These are phyloP conservation scores for Coranthus polyacanthus DNA, from an alignment of 2,797 vertebrate genomes.

Conservation along the genomic window DNA sequence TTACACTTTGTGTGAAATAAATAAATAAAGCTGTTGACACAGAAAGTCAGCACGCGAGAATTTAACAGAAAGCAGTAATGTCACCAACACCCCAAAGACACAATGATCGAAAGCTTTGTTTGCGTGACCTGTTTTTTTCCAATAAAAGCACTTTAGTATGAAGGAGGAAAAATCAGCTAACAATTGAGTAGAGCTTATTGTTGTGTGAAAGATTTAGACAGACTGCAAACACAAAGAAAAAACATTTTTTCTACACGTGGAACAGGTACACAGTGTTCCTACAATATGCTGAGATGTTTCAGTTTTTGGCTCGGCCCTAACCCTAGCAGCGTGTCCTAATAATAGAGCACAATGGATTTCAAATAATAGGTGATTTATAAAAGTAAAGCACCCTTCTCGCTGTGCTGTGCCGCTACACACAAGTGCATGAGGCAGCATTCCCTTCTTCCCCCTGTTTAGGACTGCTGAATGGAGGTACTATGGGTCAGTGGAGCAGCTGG, in stretches of 20 bases:
- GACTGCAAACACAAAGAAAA: slow-evolving; percentile 17
- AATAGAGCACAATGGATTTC: neutral
- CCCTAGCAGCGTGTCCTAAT: neutral
- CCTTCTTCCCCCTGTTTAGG: slow-evolving; percentile 49
- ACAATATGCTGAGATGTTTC: slow-evolving; percentile 10
- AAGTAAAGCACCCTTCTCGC: slow-evolving; percentile 32
- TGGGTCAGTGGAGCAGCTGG: slow-evolving; percentile 87
- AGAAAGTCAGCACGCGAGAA: slow-evolving; percentile 23
- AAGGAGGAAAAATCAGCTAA: slow-evolving; percentile 1
- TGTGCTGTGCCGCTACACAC: slow-evolving; percentile 33
- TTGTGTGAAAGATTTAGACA: slow-evolving; percentile 6
- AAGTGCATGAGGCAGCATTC: slow-evolving; percentile 62
- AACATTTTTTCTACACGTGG: neutral
- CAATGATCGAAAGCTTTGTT: slow-evolving; percentile 33
- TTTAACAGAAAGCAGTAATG: slow-evolving; percentile 35
- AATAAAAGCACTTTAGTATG: slow-evolving; percentile 10
- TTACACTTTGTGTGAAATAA: slow-evolving; percentile 23
- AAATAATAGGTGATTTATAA: slow-evolving; percentile 26
- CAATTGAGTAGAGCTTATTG: neutral
- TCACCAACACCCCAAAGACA: slow-evolving; percentile 48
- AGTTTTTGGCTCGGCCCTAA: too few relatives aligned
- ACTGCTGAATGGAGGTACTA: slow-evolving; percentile 79
- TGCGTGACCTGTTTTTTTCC: slow-evolving; percentile 64
- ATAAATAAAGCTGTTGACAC: slow-evolving; percentile 28
- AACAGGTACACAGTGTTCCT: slow-evolving; percentile 4